Evolutionary conservation across 2,888 invertebrate species (phyloP).

Genomic region (Coelinius sp.): DNA sequence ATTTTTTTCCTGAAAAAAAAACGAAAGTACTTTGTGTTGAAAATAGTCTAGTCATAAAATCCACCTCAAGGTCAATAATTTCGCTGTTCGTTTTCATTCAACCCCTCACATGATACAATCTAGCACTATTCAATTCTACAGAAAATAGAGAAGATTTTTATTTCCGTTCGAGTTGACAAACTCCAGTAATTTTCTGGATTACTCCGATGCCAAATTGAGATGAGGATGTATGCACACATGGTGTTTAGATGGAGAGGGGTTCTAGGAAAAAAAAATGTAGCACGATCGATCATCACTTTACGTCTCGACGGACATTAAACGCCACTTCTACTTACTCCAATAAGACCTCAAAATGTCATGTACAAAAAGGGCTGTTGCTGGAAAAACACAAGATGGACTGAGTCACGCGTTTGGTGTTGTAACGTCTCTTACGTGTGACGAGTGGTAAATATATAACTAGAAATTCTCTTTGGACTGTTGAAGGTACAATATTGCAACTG

Average conservation of each 20-base stretch:
- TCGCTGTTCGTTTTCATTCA: not conserved
- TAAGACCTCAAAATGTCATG: slow-evolving; percentile 1
- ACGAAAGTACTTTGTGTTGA: not conserved
- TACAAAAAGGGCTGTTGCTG: not conserved
- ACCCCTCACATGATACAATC: slow-evolving; percentile 13
- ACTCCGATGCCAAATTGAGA: not conserved
- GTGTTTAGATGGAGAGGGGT: not conserved
- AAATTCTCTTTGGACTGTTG: not conserved
- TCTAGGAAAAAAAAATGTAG: not conserved
- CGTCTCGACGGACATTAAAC: not conserved
- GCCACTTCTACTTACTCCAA: not conserved
- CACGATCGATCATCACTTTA: not conserved
- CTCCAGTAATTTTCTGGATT: not conserved
- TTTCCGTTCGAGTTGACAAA: not conserved
- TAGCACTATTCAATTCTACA: not conserved
- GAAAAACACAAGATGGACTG: not conserved
- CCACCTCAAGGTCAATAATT: not conserved
- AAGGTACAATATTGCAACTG: slow-evolving; percentile 35
- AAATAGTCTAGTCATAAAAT: not conserved
- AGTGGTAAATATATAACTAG: not conserved
- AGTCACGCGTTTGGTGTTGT: slow-evolving; percentile 5
- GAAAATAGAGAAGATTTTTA: not conserved
- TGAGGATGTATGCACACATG: not conserved
- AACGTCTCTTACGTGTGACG: not conserved
- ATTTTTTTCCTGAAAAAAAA: no score